phyloP scores from a whole-genome alignment of 2,888 invertebrate genomes.

The Melieria omissa region DNA sequence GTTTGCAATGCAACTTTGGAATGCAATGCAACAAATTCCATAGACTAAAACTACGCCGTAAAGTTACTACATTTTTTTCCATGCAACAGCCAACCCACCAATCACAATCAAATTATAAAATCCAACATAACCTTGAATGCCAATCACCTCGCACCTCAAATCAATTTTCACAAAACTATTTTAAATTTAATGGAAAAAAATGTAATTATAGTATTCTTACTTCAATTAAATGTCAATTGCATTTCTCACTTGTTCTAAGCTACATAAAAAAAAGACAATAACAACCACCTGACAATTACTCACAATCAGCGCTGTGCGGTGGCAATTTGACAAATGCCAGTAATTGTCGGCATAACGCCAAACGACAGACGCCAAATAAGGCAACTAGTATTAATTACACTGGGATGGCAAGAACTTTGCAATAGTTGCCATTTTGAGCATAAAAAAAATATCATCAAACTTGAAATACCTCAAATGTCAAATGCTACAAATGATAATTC shows the following conservation, averaged over 20 bases:
- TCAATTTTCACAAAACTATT: no score
- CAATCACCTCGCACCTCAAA: no score
- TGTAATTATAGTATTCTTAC: background rate
- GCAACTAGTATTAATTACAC: slow-evolving; percentile 10
- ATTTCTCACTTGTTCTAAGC: background rate
- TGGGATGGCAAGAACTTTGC: background rate
- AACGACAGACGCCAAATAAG: slow-evolving; percentile 1
- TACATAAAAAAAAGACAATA: background rate
- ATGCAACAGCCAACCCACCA: no score
- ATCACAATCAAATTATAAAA: no score
- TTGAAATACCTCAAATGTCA: slow-evolving; percentile 14
- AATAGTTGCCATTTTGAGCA: background rate
- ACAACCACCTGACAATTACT: no score
- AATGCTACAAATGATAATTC: background rate
- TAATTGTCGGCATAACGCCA: slow-evolving; percentile 16
- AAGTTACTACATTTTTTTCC: no score
- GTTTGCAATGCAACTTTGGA: no score
- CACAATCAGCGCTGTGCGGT: background rate
- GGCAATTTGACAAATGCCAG: slow-evolving; percentile 9
- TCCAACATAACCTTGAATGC: no score
- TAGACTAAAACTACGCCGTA: no score
- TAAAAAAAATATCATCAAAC: background rate
- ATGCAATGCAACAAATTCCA: no score
- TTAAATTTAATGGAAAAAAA: no score
- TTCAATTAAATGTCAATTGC: background rate